phyloP scores from a whole-genome alignment of 1,140 invertebrate species.

The Nylanderia fulva region DNA sequence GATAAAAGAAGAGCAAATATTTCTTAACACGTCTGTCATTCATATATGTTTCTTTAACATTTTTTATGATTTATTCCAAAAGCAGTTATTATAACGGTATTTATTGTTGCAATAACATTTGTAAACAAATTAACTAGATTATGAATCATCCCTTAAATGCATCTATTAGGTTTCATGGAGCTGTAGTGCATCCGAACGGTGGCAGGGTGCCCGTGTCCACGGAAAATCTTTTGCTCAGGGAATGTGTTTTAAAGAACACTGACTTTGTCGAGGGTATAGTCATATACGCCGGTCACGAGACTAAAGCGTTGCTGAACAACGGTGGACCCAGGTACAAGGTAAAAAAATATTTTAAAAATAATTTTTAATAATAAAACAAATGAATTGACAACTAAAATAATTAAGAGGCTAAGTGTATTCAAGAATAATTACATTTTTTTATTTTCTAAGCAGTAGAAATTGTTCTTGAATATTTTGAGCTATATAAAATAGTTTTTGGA shows the following conservation, averaged over 20 bases:
- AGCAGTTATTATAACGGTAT: conserved; percentile 13
- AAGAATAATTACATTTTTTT: no score
- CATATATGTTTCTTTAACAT: not conserved
- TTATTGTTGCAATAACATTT: conserved; percentile 17
- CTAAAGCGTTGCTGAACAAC: conserved; percentile 99
- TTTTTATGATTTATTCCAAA: conserved; percentile 2
- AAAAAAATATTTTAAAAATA: conserved; percentile 28
- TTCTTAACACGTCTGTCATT: not conserved
- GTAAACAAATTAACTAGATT: conserved; percentile 23
- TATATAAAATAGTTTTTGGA: no score
- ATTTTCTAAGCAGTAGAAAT: no score
- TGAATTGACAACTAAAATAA: not conserved
- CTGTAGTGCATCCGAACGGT: conserved; percentile 93
- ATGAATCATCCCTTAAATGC: conserved; percentile 27
- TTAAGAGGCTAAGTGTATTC: no score
- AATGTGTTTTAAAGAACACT: conserved; percentile 97
- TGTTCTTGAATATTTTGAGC: no score
- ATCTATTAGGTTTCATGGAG: conserved; percentile 92
- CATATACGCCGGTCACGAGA: conserved; percentile 98
- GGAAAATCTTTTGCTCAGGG: conserved; percentile 97
- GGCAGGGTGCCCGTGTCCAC: conserved; percentile 94
- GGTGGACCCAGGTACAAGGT: conserved; percentile 97
- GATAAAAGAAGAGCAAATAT: not conserved
- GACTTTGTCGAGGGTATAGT: conserved; percentile 98
- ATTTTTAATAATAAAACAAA: no score